phyloP scores from a whole-genome alignment of 2,888 invertebrate species.

The Rhagonycha fulva region DNA sequence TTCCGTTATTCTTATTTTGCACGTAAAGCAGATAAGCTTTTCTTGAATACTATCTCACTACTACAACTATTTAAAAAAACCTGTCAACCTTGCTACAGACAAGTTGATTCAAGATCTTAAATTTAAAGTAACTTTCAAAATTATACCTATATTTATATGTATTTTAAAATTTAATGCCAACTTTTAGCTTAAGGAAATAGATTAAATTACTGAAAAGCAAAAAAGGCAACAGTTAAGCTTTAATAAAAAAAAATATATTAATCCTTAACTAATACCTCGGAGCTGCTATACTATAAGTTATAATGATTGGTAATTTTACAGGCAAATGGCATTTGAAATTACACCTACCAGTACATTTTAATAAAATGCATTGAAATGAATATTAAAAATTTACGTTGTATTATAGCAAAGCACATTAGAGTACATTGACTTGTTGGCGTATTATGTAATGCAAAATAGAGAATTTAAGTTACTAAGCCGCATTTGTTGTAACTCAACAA shows the following conservation, averaged over 20 bases:
- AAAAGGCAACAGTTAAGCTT: neutral
- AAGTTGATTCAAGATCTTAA: constrained; percentile 1
- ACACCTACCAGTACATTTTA: neutral
- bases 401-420: neutral
- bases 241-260: neutral
- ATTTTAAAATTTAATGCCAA: neutral
- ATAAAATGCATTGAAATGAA: neutral
- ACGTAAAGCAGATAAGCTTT: neutral
- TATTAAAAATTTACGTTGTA: neutral
- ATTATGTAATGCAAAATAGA: neutral
- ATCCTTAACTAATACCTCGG: neutral
- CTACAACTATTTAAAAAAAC: constrained; percentile 5
- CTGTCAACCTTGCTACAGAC: constrained; percentile 13
- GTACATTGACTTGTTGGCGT: neutral
- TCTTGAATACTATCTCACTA: neutral
- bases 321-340: neutral
- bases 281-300: neutral
- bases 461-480: neutral
- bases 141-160: too few relatives aligned
- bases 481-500: neutral
- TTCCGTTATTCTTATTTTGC: neutral
- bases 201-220: neutral
- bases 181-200: neutral
- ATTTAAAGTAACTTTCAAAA: neutral
- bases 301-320: neutral